A percentile compares a stretch with the other conserved stretches of the same genome.
These are phyloP conservation scores for Gallirallus australis DNA, from an alignment of 2,797 vertebrate genomes.

Conservation along the genomic window DNA sequence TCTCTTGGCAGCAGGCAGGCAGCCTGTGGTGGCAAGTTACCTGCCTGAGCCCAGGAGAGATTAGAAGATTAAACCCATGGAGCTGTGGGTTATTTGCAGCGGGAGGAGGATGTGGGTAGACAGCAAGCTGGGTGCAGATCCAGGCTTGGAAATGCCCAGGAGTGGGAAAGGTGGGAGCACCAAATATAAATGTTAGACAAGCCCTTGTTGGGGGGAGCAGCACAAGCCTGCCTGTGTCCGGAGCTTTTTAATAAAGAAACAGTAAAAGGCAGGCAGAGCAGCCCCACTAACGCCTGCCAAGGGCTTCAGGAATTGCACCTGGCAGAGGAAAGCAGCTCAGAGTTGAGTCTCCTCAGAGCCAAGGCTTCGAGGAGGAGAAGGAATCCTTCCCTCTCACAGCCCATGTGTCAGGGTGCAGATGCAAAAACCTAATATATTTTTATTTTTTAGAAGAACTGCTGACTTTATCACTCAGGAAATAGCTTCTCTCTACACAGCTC, in stretches of 20 bases:
- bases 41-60: background rate
- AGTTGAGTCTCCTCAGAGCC: background rate
- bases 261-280: conserved; percentile 53
- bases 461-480: background rate
- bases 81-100: conserved; percentile 31
- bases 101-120: conserved; percentile 57
- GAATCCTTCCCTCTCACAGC: background rate
- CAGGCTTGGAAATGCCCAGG: conserved; percentile 18
- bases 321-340: conserved; percentile 45
- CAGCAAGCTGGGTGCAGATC: conserved; percentile 53
- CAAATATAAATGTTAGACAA: background rate
- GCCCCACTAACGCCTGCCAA: conserved; percentile 60
- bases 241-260: conserved; percentile 49
- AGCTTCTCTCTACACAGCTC: background rate
- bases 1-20: conserved; percentile 60
- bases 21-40: conserved; percentile 55
- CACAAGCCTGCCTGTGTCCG: background rate
- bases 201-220: too few species aligned
- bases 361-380: background rate
- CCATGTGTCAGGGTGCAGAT: background rate
- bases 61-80: background rate
- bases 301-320: conserved; percentile 66
- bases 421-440: background rate
- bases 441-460: background rate
- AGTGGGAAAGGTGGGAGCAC: conserved; percentile 30